Base-by-base conservation (phyloP, 92 coral and sea anemone species). In the Palythoa grandiflora region DNA sequence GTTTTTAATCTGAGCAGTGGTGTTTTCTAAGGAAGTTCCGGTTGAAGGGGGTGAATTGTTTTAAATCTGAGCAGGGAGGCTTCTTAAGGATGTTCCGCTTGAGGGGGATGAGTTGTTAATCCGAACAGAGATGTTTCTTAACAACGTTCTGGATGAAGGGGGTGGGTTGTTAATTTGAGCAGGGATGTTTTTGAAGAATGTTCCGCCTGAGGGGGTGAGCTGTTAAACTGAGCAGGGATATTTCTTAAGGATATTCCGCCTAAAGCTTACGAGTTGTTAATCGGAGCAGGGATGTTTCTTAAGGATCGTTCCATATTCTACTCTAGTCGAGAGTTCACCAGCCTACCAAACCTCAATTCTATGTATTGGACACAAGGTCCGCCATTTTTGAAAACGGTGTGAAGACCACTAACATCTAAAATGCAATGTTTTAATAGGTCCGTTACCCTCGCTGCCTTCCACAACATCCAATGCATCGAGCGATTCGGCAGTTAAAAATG, bases 241-340 rank as follows among this genome's bases (percentile, higher is more conserved):
- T 95, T 89, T 70, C 81, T 94, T 59, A 89, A 74, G 52, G 94
- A 95, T 88, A 93, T 95, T 6, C 98, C 98, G 68, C 98, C 98
- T 13, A 94, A 53, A 47, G 80, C 19, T 17, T 39, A 28, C 4
- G 36, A 44, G 38, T 73, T 50, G 6, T 40, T 44, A 21, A n/a
- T 9, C 48, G 11, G 7, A 15, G 4, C 16, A 28, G 14, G 7
- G 21, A 21, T 4, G 71, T 65, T 17, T 7, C 9, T 65, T 7
- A 19, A 21, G 21, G 7, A 1, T 13, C 1, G 68, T n/a, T 13
- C 28, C 28, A 28, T 28, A 28, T 28, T 28, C 0, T 28, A 28
- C 28, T 28, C 28, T 28, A 28, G 28, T 28, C 0, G 28, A 28
- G 28, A 28, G 28, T 28, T 28, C 1, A 44, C 48, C 6, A 44